Evolutionary conservation across 2,113 vertebrate species (phyloP).

Genomic region (Typhlomys cinereus): DNA sequence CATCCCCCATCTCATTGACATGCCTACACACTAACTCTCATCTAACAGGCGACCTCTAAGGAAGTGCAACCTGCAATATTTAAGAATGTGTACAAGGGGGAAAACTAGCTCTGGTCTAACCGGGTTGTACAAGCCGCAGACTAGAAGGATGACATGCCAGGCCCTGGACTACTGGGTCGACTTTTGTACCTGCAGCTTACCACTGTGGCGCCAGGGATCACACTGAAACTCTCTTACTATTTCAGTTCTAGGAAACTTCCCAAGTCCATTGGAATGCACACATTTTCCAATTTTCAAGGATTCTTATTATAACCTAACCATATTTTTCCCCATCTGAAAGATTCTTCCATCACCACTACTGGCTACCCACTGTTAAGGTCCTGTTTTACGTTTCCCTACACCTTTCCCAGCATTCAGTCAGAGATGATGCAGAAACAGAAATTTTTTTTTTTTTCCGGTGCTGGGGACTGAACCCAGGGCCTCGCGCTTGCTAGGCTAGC

Average conservation of each 20-base stretch:
- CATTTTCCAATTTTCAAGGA: neutral
- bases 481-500: no score
- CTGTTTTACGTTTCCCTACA: neutral
- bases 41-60: neutral
- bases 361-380: neutral
- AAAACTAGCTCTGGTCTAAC: neutral
- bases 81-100: neutral
- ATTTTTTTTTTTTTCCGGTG: no score
- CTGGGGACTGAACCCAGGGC: no score
- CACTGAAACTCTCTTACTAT: neutral
- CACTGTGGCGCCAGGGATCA: neutral
- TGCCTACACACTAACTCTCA: neutral
- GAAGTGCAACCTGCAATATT: neutral
- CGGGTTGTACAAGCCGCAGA: neutral
- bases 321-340: neutral
- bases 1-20: neutral
- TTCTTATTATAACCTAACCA: neutral
- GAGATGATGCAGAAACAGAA: neutral
- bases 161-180: no score
- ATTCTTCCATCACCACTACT: neutral
- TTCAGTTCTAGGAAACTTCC: neutral
- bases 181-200: neutral
- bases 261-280: neutral
- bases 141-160: neutral
- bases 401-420: neutral